phyloP scores from a whole-genome alignment of 2,113 vertebrate species.

The Apus apus region DNA sequence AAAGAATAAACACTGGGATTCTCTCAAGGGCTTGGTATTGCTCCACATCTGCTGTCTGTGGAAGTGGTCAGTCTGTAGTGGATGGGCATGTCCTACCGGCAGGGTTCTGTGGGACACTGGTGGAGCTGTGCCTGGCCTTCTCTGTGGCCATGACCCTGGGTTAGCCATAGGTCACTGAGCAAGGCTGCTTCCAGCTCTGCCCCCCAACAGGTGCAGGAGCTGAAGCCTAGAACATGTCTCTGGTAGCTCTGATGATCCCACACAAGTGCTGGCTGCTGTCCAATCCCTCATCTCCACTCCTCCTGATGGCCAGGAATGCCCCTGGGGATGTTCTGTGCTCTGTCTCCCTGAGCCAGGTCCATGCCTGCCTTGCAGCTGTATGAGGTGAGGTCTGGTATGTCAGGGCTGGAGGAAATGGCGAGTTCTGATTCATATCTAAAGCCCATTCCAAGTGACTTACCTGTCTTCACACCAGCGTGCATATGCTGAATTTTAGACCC shows the following conservation, averaged over 20 bases:
- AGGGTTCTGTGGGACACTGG: fast-evolving
- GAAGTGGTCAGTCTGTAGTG: background rate
- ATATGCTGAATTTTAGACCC: background rate
- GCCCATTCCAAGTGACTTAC: background rate
- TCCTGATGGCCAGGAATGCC: background rate
- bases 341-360: background rate
- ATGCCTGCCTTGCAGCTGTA: fast-evolving
- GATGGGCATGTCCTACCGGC: fast-evolving
- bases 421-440: background rate
- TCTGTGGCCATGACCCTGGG: background rate
- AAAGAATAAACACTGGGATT: background rate
- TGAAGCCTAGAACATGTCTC: background rate
- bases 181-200: background rate
- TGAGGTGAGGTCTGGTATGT: fast-evolving
- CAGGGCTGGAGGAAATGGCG: fast-evolving
- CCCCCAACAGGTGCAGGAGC: background rate
- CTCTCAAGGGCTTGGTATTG: background rate
- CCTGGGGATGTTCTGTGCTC: background rate
- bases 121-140: background rate
- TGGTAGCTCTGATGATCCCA: background rate
- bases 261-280: fast-evolving
- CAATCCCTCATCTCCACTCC: fast-evolving
- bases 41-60: fast-evolving
- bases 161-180: background rate
- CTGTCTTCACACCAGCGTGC: background rate